Evolutionary conservation across 2,888 invertebrate species (phyloP), one percentile per base, ranked within the genome.

Genomic region (Apeira syringaria): DNA sequence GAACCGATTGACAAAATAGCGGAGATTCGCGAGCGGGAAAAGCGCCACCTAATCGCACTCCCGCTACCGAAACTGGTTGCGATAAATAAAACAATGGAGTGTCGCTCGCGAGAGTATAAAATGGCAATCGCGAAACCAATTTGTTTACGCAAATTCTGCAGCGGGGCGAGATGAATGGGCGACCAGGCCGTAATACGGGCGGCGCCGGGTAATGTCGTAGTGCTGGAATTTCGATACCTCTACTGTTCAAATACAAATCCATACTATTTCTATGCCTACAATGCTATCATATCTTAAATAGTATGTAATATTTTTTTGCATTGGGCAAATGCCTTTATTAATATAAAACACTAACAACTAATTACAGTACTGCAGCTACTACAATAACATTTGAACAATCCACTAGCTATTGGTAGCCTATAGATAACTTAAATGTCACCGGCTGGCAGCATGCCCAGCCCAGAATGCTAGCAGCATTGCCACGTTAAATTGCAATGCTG

Each of bases 61-160:
- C 75, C 81, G 79, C 77, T 74, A 80, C 82, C 81, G 85, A 84
- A 87, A 88, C 88, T 80, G 82, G 80, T 70, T 69, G 74, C 86
- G 79, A 88, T 89, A 89, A 89, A 89, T 88, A 88, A 89, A 89
- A 88, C 88, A 89, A 88, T 87, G 81, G 83, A 83, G 81, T 80
- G 79, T 80, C 85, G 84, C 80, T 75, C 73, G 76, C 79, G 80
- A 76, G 85, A 84, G 87, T 87, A 87, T 88, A 88, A 89, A 88
- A 89, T 89, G 88, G 89, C 88, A 89, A 89, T 89, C 87, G 87
- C 85, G 84, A 86, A 89, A 89, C 89, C 89, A 89, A 89, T 89
- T 89, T 89, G 89, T 89, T 89, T 89, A 89, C 89, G 89, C 89
- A 89, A 89, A 89, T 89, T 89, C 87, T 88, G 87, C 85, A 87